Evolutionary conservation across 1,140 invertebrate genomes (phyloP).

Genomic region (Monomorium pharaonis): DNA sequence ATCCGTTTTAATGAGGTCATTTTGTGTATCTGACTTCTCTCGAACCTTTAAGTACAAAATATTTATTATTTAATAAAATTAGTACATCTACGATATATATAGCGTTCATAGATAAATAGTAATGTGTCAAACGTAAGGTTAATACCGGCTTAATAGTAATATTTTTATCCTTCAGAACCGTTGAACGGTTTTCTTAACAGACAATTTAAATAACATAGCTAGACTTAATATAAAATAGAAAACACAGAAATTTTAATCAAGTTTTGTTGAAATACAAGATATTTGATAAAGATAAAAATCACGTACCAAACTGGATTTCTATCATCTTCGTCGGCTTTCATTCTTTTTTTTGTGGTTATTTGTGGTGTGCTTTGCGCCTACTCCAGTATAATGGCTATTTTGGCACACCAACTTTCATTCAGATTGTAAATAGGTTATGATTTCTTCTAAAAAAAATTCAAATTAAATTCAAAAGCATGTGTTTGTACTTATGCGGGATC

Average conservation of each 20-base stretch:
- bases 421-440: too few relatives aligned
- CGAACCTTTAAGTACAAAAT: background rate
- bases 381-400: too few relatives aligned
- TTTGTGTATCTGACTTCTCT: background rate
- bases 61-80: background rate
- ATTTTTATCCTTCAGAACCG: background rate
- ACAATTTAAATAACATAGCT: background rate
- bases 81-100: too few relatives aligned
- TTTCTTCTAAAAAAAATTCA: too few relatives aligned
- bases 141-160: background rate
- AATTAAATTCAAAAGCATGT: too few relatives aligned
- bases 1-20: constrained; percentile 46
- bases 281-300: background rate
- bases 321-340: background rate
- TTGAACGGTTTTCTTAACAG: background rate
- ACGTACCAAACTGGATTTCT: background rate
- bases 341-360: too few relatives aligned
- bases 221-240: background rate
- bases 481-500: too few relatives aligned
- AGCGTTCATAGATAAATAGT: too few relatives aligned
- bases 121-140: too few relatives aligned
- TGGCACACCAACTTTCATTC: too few relatives aligned
- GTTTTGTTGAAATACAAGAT: background rate
- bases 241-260: background rate
- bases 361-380: too few relatives aligned